Percentiles rank a stretch among this genome's conserved stretches.
These are phyloP conservation scores for Megaceryle alcyon DNA, from an alignment of 2,797 vertebrate species.

Conservation along the genomic window DNA sequence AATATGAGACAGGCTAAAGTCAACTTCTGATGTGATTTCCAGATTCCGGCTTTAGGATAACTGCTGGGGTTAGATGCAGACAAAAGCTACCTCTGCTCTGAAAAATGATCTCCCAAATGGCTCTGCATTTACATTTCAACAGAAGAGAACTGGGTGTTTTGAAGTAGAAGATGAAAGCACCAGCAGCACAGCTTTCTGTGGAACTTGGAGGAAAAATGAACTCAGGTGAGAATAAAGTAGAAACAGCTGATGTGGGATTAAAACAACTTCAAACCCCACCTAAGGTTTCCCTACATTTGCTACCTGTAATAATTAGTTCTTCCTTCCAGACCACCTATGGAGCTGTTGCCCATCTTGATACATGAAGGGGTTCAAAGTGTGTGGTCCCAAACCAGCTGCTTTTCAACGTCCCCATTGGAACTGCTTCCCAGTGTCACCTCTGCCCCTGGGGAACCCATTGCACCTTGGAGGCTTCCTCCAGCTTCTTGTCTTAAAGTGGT, in stretches of 20 bases:
- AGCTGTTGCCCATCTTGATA: neutral
- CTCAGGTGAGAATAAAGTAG: neutral
- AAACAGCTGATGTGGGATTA: neutral
- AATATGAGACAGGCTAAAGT: neutral
- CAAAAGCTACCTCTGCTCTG: neutral
- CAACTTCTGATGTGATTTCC: neutral
- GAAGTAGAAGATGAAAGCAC: neutral
- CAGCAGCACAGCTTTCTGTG: neutral
- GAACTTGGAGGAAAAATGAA: neutral
- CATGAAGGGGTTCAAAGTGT: neutral
- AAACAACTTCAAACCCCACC: neutral
- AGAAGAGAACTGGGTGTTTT: neutral
- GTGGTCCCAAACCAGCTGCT: neutral
- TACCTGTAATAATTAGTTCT: neutral
- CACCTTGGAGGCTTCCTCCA: neutral
- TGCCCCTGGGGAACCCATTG: neutral
- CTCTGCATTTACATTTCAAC: neutral
- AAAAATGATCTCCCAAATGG: neutral
- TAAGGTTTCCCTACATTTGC: neutral
- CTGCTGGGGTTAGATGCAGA: neutral
- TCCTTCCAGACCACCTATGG: neutral
- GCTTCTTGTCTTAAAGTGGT: neutral
- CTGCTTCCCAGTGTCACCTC: neutral
- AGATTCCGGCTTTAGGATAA: neutral
- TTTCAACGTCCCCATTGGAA: neutral